Evolutionary conservation across 2,113 vertebrate species (phyloP).

Genomic region (Ceyx melanurus): DNA sequence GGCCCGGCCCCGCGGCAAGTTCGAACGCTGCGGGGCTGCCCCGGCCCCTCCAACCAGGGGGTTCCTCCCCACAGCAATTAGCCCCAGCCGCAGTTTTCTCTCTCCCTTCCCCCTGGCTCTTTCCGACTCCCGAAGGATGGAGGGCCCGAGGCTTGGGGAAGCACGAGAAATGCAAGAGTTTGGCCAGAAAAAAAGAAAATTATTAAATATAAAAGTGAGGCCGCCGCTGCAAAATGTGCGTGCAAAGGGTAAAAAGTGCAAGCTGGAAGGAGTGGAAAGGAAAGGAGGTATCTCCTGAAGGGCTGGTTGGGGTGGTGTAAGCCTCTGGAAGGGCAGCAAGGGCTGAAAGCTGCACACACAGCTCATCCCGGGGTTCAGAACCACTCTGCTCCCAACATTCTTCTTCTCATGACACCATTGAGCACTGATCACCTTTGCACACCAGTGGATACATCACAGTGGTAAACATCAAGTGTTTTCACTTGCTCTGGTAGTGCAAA

Average conservation of each 20-base stretch:
- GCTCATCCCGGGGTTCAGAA: neutral
- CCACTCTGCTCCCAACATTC: neutral
- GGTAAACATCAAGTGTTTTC: neutral
- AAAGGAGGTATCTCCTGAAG: neutral
- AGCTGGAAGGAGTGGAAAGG: neutral
- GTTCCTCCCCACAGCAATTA: neutral
- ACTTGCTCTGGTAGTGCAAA: neutral
- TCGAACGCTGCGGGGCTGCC: neutral
- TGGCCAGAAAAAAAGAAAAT: neutral
- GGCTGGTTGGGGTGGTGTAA: neutral
- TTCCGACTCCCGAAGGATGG: neutral
- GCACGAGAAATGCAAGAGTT: neutral
- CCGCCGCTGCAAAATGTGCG: fast-evolving
- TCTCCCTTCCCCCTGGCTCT: neutral
- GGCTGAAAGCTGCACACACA: fast-evolving
- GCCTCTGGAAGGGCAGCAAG: neutral
- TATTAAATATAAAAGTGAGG: neutral
- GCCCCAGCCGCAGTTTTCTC: neutral
- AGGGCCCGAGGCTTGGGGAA: neutral
- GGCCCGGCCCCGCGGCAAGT: neutral
- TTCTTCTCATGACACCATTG: fast-evolving
- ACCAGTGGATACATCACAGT: neutral
- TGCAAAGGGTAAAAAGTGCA: neutral
- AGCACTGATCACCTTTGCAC: fast-evolving
- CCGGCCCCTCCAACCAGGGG: neutral